Base-by-base conservation (phyloP, 2,113 vertebrate genomes). In the Eupsittula cactorum region DNA sequence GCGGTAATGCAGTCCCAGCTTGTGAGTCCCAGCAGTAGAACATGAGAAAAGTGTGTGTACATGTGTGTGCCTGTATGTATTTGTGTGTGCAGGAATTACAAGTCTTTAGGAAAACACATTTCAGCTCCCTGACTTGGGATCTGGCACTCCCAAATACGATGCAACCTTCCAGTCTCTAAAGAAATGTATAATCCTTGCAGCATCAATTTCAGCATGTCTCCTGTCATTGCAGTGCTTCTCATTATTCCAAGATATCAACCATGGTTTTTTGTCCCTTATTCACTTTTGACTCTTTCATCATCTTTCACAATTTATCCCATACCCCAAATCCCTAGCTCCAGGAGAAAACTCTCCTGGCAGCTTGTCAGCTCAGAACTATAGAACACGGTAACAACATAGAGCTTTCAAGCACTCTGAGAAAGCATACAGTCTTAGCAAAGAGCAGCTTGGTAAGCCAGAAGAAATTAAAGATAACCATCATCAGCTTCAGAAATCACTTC, bases 31-130 rank as follows among this genome's bases (percentile, higher is more conserved):
- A 93, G 81, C 35, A 41, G 28, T 0, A 75, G 69, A 79, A 67
- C 11, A 46, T 1, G 20, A 55, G 68, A 47, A 11, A 11, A 29
- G 29, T 11, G 4, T 5, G 9, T 33, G 10, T 4, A 0, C 13
- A 16, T 7, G 8, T 9, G 2, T 63, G 13, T 15, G 10, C 2
- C 2, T 67, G 3, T 33, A 23, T 74, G 68, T 33, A 10, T 63
- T n/a, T 37, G 4, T 59, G 68, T 73, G 74, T 3, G 3, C 15
- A 74, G 59, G 49, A 90, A 63, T 63, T 52, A 21, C 21, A 55
- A 17, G 27, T 39, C 33, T 53, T 70, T 31, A 31, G 57, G 18
- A 39, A 84, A 83, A 83, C 25, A 24, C 16, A 52, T 82, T 82
- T 84, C n/a, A 87, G 44, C 41, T 57, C 15, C 69, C 53, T 41